Evolutionary conservation across 1,140 invertebrate species (phyloP).

Genomic region (Lanistes nyassanus): DNA sequence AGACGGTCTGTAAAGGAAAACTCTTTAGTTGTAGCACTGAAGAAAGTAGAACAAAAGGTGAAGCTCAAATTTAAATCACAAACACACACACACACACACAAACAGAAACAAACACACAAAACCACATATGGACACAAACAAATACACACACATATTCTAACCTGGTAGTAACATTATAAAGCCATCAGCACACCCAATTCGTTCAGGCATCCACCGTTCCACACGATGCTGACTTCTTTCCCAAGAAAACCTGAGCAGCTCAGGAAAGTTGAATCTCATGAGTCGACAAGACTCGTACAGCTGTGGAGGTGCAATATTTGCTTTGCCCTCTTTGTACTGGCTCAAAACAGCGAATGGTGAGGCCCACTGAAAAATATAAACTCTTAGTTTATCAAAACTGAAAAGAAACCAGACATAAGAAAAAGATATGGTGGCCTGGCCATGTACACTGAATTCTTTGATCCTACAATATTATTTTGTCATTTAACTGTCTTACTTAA

Average conservation of each 20-base stretch:
- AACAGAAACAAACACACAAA: background rate
- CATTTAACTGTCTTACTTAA: no score
- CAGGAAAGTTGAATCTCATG: slow-evolving; percentile 50
- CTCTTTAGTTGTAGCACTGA: no score
- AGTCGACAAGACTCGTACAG: slow-evolving; percentile 68
- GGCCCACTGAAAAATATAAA: slow-evolving; percentile 63
- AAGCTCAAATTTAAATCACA: background rate
- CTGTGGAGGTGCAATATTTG: slow-evolving; percentile 69
- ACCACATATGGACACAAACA: background rate
- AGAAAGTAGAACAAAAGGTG: no score
- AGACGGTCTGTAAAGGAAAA: no score
- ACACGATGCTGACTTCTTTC: slow-evolving; percentile 54
- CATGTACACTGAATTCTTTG: no score
- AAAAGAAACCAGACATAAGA: no score
- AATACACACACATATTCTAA: background rate
- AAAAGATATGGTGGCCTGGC: no score
- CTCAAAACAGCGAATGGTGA: slow-evolving; percentile 60
- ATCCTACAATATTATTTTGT: no score
- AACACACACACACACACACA: background rate
- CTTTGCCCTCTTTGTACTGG: slow-evolving; percentile 49
- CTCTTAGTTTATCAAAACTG: background rate
- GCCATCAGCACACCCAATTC: slow-evolving; percentile 62
- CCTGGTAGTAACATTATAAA: slow-evolving; percentile 62
- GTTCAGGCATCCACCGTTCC: slow-evolving; percentile 65
- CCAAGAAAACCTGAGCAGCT: slow-evolving; percentile 58